Conservation (phyloP, 1,140 invertebrate species). For the Panulirus ornatus region DNA sequence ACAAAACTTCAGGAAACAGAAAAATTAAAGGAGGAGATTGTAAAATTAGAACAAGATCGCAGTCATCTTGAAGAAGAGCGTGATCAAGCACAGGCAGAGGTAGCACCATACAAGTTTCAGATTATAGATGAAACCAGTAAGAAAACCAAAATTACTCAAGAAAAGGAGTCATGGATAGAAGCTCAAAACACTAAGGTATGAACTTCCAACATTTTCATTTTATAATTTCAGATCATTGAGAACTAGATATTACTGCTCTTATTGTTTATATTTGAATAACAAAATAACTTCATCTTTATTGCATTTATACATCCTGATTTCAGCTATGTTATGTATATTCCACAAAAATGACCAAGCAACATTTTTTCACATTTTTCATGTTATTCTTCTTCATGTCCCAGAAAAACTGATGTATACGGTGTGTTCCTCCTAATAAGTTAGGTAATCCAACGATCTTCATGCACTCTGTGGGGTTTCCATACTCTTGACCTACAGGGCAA, state of each 20-base stretch:
- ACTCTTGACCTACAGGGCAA: too few relatives aligned
- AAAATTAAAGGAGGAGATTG: conserved; percentile 67
- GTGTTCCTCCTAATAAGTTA: too few relatives aligned
- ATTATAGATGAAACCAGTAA: conserved; percentile 37
- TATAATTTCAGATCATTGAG: background rate
- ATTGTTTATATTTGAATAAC: background rate
- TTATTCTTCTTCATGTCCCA: too few relatives aligned
- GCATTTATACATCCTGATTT: too few relatives aligned
- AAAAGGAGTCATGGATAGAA: conserved; percentile 53
- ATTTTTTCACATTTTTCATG: too few relatives aligned
- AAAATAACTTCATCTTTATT: too few relatives aligned
- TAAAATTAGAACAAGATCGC: conserved; percentile 75
- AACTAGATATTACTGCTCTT: background rate
- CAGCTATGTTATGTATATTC: too few relatives aligned
- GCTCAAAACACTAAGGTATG: conserved; percentile 48
- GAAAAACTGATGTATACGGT: too few relatives aligned
- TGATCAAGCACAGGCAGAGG: conserved; percentile 31
- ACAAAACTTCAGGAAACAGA: conserved; percentile 67
- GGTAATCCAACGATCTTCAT: too few relatives aligned
- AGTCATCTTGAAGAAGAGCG: conserved; percentile 77
- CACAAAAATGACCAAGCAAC: too few relatives aligned
- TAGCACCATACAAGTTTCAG: conserved; percentile 61
- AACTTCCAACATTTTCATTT: background rate
- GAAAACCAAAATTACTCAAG: conserved; percentile 34
- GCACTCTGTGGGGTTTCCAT: too few relatives aligned